A percentile compares a stretch with the other conserved stretches of the same genome.
Evolutionary conservation across 2,113 vertebrate genomes (phyloP).

Genomic region (Pseudolaguvia tuberculata): DNA sequence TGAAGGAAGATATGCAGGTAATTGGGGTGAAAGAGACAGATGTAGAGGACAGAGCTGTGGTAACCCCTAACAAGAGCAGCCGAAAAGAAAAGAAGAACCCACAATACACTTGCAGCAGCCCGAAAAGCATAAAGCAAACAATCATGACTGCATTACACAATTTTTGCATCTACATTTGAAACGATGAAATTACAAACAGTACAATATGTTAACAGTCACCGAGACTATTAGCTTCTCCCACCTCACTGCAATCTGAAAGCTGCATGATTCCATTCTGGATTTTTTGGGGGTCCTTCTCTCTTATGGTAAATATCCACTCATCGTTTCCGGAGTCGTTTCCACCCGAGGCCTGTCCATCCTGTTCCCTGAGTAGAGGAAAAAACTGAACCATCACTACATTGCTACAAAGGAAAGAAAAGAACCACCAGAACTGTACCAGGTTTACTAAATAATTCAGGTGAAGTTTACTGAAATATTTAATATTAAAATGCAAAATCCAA

Average conservation of each 20-base stretch:
- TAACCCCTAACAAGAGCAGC: too few species aligned
- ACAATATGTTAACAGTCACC: too few species aligned
- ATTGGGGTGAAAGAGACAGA: too few species aligned
- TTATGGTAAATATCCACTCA: constrained; percentile 89
- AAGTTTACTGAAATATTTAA: not conserved
- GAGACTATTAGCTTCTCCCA: not conserved
- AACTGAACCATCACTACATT: not conserved
- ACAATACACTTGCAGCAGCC: too few species aligned
- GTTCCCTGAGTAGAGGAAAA: constrained; percentile 69
- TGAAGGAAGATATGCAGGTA: too few species aligned
- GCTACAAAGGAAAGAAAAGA: not conserved
- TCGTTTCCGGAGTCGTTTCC: constrained; percentile 69
- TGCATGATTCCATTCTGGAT: constrained; percentile 76
- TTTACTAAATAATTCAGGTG: not conserved
- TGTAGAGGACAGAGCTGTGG: too few species aligned
- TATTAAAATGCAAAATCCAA: not conserved
- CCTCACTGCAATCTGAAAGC: constrained; percentile 69
- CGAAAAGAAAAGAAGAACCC: too few species aligned
- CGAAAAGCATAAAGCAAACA: too few species aligned
- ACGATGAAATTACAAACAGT: too few species aligned
- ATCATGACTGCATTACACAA: too few species aligned
- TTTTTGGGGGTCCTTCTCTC: constrained; percentile 77
- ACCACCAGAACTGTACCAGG: not conserved
- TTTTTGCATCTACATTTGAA: too few species aligned
- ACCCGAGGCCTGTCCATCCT: constrained; percentile 78